Evolutionary conservation across 2,113 vertebrate species (phyloP), one percentile per base, ranked within the genome.

Genomic region (Pelecanoides urinatrix): DNA sequence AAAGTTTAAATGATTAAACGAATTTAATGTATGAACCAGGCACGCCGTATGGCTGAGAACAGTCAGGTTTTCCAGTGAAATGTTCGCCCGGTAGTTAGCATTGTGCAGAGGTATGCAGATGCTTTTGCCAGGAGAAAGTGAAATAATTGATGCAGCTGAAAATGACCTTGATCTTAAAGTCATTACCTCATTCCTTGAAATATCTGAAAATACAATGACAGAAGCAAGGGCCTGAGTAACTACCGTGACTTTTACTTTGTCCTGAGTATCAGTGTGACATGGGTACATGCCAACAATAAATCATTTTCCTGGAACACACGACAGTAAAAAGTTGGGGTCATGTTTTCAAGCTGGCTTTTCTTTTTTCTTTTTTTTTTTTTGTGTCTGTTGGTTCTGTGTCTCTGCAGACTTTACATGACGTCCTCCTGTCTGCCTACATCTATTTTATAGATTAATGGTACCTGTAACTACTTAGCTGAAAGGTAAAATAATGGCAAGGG

Each of bases 141-240:
- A 98, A 97, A 98, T 98, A 98, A 98, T 95, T 97, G 97, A 98
- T 97, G 96, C 97, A 97, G 95, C 96, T 96, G 92, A 97, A 97
- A 98, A 97, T 96, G 94, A 94, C 97, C 97, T 98, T 98, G 97
- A 98, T 98, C 98, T 96, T 96, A 62, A 98, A 98, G 95, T 97
- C 97, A 98, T 98, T 98, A 97, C 96, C 97, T 97, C 97, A 96
- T 98, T 98, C 96, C 90, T 96, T 97, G 94, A 98, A 98, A 97
- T 97, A 98, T 96, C 94, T 97, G 97, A 97, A 97, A 97, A 97
- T 89, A 97, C 96, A 97, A 85, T 95, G 96, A 97, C 95, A 96
- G 95, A 95, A 96, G 90, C 86, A 92, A 96, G 97, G 97, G 94
- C 97, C 96, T 95, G 96, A 98, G 92, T 97, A 96, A 97, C 97